phyloP scores from a whole-genome alignment of 2,113 vertebrate species.

The Sturnus vulgaris region DNA sequence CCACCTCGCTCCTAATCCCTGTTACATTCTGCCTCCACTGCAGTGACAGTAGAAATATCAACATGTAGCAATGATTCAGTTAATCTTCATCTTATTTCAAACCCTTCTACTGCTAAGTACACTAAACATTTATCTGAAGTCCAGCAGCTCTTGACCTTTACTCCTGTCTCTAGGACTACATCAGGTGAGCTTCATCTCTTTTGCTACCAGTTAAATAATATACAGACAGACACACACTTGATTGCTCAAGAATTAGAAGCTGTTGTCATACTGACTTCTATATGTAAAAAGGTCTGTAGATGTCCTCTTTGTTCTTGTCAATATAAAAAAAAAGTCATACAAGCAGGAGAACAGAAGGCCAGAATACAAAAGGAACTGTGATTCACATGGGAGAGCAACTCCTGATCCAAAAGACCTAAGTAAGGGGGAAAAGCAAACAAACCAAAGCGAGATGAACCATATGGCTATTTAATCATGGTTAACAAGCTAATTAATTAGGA shows the following conservation, averaged over 20 bases:
- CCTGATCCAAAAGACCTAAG: not conserved
- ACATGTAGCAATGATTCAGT: not conserved
- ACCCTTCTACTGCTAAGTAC: not conserved
- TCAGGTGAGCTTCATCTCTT: not conserved
- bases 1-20: not conserved
- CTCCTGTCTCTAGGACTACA: not conserved
- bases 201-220: not conserved
- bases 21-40: not conserved
- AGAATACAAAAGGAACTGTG: not conserved
- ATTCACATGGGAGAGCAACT: not conserved
- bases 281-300: not conserved
- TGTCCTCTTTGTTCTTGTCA: not conserved
- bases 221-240: not conserved
- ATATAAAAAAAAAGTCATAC: not conserved
- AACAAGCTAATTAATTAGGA: constrained; percentile 20
- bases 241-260: not conserved
- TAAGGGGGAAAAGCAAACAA: not conserved
- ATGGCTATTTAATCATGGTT: not conserved
- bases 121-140: not conserved
- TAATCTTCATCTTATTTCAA: not conserved
- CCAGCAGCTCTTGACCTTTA: not conserved
- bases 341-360: not conserved
- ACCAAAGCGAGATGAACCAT: not conserved
- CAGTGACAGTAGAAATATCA: not conserved
- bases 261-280: not conserved